Conservation (phyloP, 1,140 invertebrate genomes). For the Oreohelix idahoensis region DNA sequence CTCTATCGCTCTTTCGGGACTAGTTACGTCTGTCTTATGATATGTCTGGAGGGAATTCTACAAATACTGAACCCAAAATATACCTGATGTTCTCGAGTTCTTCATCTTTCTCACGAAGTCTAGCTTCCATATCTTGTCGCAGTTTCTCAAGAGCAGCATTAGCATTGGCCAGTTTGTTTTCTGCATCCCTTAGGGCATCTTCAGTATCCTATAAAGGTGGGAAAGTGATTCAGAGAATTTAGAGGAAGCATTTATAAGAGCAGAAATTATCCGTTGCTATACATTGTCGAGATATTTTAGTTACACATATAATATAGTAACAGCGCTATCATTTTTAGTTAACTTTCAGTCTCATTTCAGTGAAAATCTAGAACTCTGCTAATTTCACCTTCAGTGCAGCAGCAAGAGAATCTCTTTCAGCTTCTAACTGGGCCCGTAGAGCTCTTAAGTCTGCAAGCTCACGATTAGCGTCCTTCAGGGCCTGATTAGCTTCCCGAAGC, state of each 20-base stretch:
- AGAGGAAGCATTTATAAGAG: too few species aligned
- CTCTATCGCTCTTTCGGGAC: too few species aligned
- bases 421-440: constrained; percentile 65
- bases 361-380: too few species aligned
- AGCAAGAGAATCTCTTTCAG: constrained; percentile 70
- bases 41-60: too few species aligned
- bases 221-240: too few species aligned
- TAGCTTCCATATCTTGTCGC: constrained; percentile 70
- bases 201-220: constrained; percentile 61
- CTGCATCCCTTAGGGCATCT: constrained; percentile 70
- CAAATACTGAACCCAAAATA: too few species aligned
- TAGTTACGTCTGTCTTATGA: too few species aligned
- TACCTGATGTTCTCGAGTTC: constrained; percentile 72
- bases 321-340: too few species aligned
- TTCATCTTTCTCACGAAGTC: constrained; percentile 73
- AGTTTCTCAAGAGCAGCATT: constrained; percentile 70
- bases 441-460: constrained; percentile 66
- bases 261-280: too few species aligned
- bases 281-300: too few species aligned
- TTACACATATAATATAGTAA: too few species aligned
- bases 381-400: constrained; percentile 61
- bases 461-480: constrained; percentile 70
- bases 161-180: constrained; percentile 70
- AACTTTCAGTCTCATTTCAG: too few species aligned
- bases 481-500: constrained; percentile 69